Evolutionary conservation across 1,140 invertebrate species (phyloP), one percentile per base, ranked within the genome.

Genomic region (Leptinotarsa undecemlineata): DNA sequence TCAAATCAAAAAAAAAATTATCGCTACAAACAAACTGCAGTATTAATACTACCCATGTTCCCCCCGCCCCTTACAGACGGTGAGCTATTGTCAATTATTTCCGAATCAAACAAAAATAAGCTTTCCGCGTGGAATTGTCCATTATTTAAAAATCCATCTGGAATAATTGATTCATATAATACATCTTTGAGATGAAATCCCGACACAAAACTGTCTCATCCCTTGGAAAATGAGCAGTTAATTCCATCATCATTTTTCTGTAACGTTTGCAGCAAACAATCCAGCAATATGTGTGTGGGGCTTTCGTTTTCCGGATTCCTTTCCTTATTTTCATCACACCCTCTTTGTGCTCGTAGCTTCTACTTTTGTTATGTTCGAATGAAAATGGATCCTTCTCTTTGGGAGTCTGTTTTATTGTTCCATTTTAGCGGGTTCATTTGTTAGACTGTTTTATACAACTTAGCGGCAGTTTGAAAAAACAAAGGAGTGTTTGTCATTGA

Each of bases 281-380:
- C 78, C 81, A 80, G 80, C 80, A 76, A 79, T 81, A 82, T 82
- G 81, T 83, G 82, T 81, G 82, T 82, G 81, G 79, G 80, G 77
- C 68, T 75, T 72, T 78, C 78, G 68, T 78, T 76, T 77, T 67
- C 75, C 77, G 1, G 51, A 42, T 17, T 33, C 72, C 48, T 48
- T 17, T 33, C 72, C 66, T 48, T 21, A 68, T 68, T 74, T 68
- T 66, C 66, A 68, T 68, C 51, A n/a, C 51, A 57, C 51, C 17
- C 13, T 5, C 51, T 14, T 57, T 57, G 51, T 57, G 15, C n/a
- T 13, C 51, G 51, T 57, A 17, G 15, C 5, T 57, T 57, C 15
- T 17, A 57, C 51, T 57, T 57, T 57, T 57, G 5, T 57, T 57
- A 4, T 57, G n/a, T n/a, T n/a, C 51, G 51, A 57, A 57, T 57